These are phyloP conservation scores for Anaspis maculata DNA, from an alignment of 2,888 invertebrate species.

Conservation along the genomic window DNA sequence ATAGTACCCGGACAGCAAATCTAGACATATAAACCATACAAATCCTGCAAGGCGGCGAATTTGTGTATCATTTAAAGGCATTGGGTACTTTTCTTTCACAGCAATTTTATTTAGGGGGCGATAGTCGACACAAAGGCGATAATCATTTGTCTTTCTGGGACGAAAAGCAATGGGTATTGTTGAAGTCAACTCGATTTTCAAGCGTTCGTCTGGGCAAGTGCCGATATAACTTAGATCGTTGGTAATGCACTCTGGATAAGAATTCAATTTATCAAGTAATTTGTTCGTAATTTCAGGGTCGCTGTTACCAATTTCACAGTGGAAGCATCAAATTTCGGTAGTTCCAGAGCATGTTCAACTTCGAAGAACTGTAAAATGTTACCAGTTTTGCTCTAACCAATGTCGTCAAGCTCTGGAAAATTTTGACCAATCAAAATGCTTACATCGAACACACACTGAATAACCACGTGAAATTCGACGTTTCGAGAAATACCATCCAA, in stretches of 20 bases:
- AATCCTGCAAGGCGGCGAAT: neutral
- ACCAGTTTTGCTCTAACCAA: slow-evolving; percentile 1
- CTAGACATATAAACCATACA: slow-evolving; percentile 1
- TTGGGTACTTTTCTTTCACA: neutral
- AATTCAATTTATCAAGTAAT: neutral
- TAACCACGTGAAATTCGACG: slow-evolving; percentile 1
- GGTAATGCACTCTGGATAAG: neutral
- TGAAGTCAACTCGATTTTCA: neutral
- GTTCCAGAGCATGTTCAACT: neutral
- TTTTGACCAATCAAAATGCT: slow-evolving; percentile 1
- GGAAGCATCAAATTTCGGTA: neutral
- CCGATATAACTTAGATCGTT: neutral
- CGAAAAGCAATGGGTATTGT: neutral
- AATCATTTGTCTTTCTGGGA: neutral
- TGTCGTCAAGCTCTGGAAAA: slow-evolving; percentile 1
- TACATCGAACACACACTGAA: neutral
- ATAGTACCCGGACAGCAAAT: no score
- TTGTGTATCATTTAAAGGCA: slow-evolving; percentile 1
- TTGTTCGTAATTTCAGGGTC: neutral
- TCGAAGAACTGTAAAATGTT: neutral
- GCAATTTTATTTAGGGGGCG: slow-evolving; percentile 2
- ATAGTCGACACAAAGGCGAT: slow-evolving; percentile 1
- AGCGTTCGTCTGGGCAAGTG: neutral
- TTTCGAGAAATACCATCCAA: neutral
- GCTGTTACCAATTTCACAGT: slow-evolving; percentile 8